Conservation (phyloP, 30 jellyfish, hydroid and myxozoan genomes). For the Phacellophora camtschatica region DNA sequence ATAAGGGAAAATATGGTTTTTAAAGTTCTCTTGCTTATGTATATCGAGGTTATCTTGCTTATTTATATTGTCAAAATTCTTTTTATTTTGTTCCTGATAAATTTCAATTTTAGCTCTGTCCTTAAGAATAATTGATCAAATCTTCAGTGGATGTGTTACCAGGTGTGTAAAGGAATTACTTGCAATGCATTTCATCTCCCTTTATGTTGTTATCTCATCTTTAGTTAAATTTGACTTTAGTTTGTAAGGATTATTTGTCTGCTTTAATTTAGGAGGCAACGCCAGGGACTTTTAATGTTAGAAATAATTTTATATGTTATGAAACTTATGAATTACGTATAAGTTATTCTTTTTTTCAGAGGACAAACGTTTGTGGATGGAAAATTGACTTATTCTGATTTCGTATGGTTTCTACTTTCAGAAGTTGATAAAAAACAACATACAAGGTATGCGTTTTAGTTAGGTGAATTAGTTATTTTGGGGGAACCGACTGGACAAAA, state of each 20-base stretch:
- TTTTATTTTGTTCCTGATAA: not conserved
- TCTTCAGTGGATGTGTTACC: conserved; percentile 84
- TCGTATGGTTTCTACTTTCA: conserved; percentile 87
- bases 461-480: no score
- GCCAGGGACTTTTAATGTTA: no score
- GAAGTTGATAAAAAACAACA: conserved; percentile 88
- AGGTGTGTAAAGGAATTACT: conserved; percentile 24
- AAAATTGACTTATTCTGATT: conserved; percentile 79
- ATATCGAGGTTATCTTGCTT: not conserved
- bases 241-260: no score
- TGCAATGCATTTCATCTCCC: not conserved
- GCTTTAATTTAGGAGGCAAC: no score
- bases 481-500: no score
- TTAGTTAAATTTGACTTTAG: no score
- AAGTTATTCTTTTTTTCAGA: conserved; percentile 36
- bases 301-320: no score
- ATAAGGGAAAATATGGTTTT: no score
- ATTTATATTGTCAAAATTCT: not conserved
- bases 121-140: conserved; percentile 61
- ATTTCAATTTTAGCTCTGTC: conserved; percentile 63
- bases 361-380: conserved; percentile 70
- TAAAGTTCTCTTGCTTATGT: no score
- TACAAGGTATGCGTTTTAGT: conserved; percentile 64
- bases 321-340: no score
- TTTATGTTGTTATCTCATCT: not conserved